A percentile compares a stretch with the other conserved stretches of the same genome.
Evolutionary conservation across 1,140 invertebrate genomes (phyloP).

Genomic region (Eufriesea mexicana): DNA sequence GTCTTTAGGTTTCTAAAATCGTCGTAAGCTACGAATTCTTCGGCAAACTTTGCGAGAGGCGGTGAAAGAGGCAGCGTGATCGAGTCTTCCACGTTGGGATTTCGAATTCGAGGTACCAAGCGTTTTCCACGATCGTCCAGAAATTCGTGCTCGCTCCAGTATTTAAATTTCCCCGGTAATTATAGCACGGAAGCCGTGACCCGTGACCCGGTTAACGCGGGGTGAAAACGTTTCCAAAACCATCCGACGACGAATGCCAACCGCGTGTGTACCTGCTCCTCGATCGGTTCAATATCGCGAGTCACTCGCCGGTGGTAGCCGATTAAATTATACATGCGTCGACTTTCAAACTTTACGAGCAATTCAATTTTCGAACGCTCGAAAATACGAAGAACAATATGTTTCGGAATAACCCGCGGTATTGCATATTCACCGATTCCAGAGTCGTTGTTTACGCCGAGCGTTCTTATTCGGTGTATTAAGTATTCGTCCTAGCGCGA

Average conservation of each 20-base stretch:
- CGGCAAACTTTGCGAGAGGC: background rate
- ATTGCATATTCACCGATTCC: background rate
- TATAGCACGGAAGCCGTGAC: too few species aligned
- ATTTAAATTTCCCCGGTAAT: too few species aligned
- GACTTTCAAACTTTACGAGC: background rate
- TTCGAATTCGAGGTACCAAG: too few species aligned
- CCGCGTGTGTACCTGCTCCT: too few species aligned
- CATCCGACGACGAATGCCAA: too few species aligned
- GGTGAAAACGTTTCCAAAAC: too few species aligned
- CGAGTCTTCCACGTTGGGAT: background rate
- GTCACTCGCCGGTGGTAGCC: too few species aligned
- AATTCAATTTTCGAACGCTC: background rate
- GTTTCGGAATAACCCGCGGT: background rate
- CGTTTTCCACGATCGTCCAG: too few species aligned
- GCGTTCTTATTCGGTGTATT: background rate
- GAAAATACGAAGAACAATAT: background rate
- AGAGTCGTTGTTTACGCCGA: background rate
- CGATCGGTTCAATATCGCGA: background rate
- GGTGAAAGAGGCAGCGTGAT: background rate
- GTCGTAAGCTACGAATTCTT: constrained; percentile 52
- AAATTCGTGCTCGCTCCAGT: too few species aligned
- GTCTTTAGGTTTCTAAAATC: background rate
- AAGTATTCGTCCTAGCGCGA: background rate
- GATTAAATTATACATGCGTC: background rate
- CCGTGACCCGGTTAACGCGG: too few species aligned